These are phyloP conservation scores for Chrysoperla carnea DNA, from an alignment of 1,140 invertebrate genomes.

Conservation along the genomic window DNA sequence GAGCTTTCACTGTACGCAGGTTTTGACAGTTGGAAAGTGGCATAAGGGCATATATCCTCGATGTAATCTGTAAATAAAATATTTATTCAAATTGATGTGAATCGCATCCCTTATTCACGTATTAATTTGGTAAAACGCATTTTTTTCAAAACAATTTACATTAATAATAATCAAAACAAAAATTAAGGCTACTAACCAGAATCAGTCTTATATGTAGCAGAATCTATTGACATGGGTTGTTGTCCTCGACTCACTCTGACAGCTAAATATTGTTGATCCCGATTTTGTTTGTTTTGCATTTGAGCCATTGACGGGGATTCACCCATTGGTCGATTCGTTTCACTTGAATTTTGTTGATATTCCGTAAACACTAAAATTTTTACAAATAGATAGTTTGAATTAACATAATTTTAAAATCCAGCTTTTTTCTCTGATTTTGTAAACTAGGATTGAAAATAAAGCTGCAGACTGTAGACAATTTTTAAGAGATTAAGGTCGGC, in stretches of 20 bases:
- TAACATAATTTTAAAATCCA: no score
- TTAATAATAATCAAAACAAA: neutral
- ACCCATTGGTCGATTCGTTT: constrained; percentile 25
- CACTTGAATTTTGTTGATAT: constrained; percentile 19
- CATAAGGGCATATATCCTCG: constrained; percentile 81
- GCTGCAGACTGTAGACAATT: no score
- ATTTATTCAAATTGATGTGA: constrained; percentile 7
- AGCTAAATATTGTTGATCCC: constrained; percentile 53
- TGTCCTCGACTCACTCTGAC: constrained; percentile 24
- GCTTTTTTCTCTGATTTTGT: no score
- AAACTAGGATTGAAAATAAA: no score
- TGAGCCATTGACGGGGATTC: constrained; percentile 54
- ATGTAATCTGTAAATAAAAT: constrained; percentile 67
- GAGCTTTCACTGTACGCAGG: constrained; percentile 73
- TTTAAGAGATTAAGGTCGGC: no score
- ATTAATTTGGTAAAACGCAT: no score
- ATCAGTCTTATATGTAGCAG: constrained; percentile 19
- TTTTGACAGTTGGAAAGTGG: constrained; percentile 75
- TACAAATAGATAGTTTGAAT: neutral
- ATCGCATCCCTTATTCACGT: neutral
- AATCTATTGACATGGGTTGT: constrained; percentile 21
- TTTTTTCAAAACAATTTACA: no score
- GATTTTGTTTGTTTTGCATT: constrained; percentile 54
- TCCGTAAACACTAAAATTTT: constrained; percentile 16
- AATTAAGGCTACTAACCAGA: constrained; percentile 7